A percentile compares a stretch with the other conserved stretches of the same genome.
Conservation (phyloP, 2,113 vertebrate species). For the Neolamprologus variostigma region DNA sequence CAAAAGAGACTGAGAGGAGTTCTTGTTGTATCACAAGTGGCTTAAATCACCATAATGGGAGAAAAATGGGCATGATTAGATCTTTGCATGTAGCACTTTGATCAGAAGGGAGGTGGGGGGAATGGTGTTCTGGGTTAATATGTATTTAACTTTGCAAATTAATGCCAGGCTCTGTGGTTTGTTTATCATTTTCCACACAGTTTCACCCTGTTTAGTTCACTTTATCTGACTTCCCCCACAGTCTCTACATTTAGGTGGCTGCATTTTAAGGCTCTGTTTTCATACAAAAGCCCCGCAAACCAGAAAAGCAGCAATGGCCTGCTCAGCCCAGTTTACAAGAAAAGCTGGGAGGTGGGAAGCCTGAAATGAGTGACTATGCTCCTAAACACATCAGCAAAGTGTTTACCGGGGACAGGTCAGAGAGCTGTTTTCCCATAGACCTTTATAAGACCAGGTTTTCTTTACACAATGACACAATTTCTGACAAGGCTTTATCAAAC, state of each 20-base stretch:
- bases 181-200: neutral
- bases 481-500: neutral
- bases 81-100: neutral
- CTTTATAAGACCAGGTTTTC: neutral
- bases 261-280: neutral
- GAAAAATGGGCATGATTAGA: neutral
- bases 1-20: neutral
- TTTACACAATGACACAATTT: neutral
- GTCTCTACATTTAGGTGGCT: neutral
- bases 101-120: neutral
- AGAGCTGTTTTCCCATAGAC: neutral
- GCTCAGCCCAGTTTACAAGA: neutral
- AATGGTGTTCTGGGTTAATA: neutral
- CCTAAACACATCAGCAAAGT: neutral
- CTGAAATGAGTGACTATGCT: neutral
- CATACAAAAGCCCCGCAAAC: neutral
- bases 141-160: neutral
- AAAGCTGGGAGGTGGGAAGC: neutral
- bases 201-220: neutral
- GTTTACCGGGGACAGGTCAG: neutral
- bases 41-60: neutral
- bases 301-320: neutral
- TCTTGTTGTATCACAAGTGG: neutral
- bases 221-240: neutral
- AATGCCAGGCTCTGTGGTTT: neutral